Evolutionary conservation across 2,113 vertebrate genomes (phyloP).

Genomic region (Scatophagus argus): DNA sequence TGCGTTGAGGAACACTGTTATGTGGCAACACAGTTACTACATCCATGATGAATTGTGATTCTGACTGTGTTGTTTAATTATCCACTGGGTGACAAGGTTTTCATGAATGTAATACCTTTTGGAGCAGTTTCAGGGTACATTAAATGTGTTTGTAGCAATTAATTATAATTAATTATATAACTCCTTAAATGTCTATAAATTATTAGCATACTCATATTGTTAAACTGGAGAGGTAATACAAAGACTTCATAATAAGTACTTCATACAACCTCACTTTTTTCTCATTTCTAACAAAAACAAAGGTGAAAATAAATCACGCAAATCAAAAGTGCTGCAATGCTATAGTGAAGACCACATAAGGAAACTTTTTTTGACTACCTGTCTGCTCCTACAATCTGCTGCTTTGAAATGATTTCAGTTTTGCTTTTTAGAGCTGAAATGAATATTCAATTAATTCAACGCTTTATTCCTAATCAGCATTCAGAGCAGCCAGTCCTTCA

Average conservation of each 20-base stretch:
- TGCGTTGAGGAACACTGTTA: neutral
- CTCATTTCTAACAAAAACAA: neutral
- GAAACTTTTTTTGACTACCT: neutral
- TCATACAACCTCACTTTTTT: no score
- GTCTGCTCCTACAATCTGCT: neutral
- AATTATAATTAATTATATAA: no score
- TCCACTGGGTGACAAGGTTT: conserved; percentile 1
- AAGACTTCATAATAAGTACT: no score
- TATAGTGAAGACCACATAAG: neutral
- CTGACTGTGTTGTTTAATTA: conserved; percentile 1
- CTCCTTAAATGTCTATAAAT: no score
- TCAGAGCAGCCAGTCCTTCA: neutral
- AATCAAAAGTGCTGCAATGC: neutral
- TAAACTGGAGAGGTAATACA: no score
- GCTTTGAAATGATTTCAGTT: neutral
- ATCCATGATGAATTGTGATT: neutral
- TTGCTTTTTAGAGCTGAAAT: neutral
- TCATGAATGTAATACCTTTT: neutral
- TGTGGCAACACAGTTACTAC: neutral
- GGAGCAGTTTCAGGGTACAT: conserved; percentile 5
- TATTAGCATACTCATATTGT: no score
- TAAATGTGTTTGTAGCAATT: conserved; percentile 2
- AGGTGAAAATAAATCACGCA: neutral
- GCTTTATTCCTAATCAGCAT: conserved; percentile 1
- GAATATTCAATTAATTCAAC: neutral